Conservation (phyloP, 2,113 vertebrate genomes). For the Melanotaenia duboulayi region DNA sequence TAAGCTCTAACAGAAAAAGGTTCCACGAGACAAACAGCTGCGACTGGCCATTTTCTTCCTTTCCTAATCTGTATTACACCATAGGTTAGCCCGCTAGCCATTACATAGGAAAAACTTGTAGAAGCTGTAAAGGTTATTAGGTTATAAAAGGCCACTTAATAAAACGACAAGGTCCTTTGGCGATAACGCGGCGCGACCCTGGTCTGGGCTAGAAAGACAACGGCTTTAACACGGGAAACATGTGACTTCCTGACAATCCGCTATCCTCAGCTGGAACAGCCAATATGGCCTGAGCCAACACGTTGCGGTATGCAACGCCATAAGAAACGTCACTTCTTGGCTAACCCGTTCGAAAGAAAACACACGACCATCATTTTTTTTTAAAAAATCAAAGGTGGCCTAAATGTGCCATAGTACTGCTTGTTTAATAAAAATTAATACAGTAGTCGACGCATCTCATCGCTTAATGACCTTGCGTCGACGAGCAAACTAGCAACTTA, state of each 20-base stretch:
- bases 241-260: conserved; percentile 66
- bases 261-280: conserved; percentile 61
- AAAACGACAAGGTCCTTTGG: background rate
- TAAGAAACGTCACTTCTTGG: conserved; percentile 26
- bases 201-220: conserved; percentile 45
- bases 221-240: conserved; percentile 44
- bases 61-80: background rate
- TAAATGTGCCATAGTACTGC: accelerated
- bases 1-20: conserved; percentile 39
- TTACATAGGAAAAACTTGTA: conserved; percentile 1
- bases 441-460: too few relatives aligned
- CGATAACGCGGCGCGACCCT: background rate
- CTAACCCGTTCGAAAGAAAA: conserved; percentile 1
- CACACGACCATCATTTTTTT: background rate
- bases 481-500: conserved; percentile 10
- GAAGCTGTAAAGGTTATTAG: accelerated
- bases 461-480: conserved; percentile 58
- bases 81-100: background rate
- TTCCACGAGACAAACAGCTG: conserved; percentile 24
- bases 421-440: background rate
- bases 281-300: conserved; percentile 56
- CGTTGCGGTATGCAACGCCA: conserved; percentile 42
- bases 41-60: conserved; percentile 2
- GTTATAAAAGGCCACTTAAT: background rate
- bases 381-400: accelerated